Evolutionary conservation across 2,797 vertebrate genomes (phyloP), one percentile per base, ranked within the genome.

Genomic region (Falco novaeseelandiae): DNA sequence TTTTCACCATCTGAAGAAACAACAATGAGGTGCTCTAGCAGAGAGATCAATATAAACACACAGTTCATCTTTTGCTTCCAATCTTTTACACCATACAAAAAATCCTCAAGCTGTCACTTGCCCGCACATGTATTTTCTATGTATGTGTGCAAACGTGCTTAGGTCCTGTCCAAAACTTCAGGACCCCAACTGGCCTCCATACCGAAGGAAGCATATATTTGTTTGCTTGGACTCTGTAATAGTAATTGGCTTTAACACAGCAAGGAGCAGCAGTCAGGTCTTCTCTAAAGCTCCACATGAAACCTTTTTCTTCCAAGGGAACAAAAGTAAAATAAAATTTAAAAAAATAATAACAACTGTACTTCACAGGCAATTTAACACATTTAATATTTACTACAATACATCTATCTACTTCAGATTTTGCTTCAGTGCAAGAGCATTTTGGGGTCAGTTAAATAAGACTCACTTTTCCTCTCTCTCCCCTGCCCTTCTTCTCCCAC

Each of bases 361-460:
- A 78, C 42, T 80, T 49, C 42, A 65, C 57, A 92, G 42, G 59
- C 32, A 72, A 71, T 84, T 63, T 82, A 94, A 30, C 7, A 19
- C 44, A 79, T 69, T 67, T 94, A 71, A 13, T 89, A 92, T 94
- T 95, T 83, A 85, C 59, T 57, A 90, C 27, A 80, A 58, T 71
- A 67, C 30, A 80, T 79, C 36, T 30, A 72, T 23, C 77, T n/a
- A 44, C 77, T 88, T 89, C 32, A 71, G n/a, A 25, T 90, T 88
- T 81, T 93, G 61, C 88, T 91, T 95, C 81, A 96, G 67, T 70
- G 55, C 36, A 96, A 93, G 61, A 95, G 63, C 69, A 89, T 91
- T 95, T 89, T 69, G 48, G 66, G 40, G 66, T 83, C 69, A 95
- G 36, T 87, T 95, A 96, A 97, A 26, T 62, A 96, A 57, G 71